phyloP scores from a whole-genome alignment of 2,888 invertebrate species.

The Latheticus oryzae region DNA sequence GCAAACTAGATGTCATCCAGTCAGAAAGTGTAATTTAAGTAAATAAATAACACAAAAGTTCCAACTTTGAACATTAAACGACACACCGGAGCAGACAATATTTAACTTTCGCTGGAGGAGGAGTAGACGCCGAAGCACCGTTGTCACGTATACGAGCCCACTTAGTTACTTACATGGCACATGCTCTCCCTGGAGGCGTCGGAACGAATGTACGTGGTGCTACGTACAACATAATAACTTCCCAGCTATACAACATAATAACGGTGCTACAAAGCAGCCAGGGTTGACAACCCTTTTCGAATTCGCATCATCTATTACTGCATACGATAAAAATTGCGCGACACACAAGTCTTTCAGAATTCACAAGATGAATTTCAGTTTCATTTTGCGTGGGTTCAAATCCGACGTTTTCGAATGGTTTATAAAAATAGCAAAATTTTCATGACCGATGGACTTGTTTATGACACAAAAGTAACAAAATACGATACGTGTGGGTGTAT shows the following conservation, averaged over 20 bases:
- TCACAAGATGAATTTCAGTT: neutral
- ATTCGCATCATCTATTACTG: slow-evolving; percentile 9
- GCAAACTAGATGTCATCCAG: slow-evolving; percentile 30
- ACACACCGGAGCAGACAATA: slow-evolving; percentile 44
- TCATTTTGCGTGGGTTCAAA: slow-evolving; percentile 7
- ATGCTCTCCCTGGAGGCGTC: slow-evolving; percentile 48
- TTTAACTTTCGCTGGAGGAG: slow-evolving; percentile 47
- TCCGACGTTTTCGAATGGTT: neutral
- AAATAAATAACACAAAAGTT: slow-evolving; percentile 47
- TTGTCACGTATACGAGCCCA: slow-evolving; percentile 50
- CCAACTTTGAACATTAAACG: slow-evolving; percentile 47
- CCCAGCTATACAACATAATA: slow-evolving; percentile 37
- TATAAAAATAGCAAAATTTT: slow-evolving; percentile 13
- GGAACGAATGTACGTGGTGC: slow-evolving; percentile 51
- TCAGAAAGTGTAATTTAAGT: slow-evolving; percentile 42
- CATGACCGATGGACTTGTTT: slow-evolving; percentile 6
- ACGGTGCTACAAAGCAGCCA: slow-evolving; percentile 23
- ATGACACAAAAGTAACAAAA: too few species aligned
- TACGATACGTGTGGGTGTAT: too few species aligned
- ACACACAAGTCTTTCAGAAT: slow-evolving; percentile 1
- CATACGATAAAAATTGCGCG: slow-evolving; percentile 12
- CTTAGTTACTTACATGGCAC: slow-evolving; percentile 53
- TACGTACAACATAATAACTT: slow-evolving; percentile 48
- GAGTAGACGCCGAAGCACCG: slow-evolving; percentile 42
- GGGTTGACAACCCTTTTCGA: slow-evolving; percentile 30